Conservation (phyloP, 2,888 invertebrate genomes). For the Gortyna flavago region DNA sequence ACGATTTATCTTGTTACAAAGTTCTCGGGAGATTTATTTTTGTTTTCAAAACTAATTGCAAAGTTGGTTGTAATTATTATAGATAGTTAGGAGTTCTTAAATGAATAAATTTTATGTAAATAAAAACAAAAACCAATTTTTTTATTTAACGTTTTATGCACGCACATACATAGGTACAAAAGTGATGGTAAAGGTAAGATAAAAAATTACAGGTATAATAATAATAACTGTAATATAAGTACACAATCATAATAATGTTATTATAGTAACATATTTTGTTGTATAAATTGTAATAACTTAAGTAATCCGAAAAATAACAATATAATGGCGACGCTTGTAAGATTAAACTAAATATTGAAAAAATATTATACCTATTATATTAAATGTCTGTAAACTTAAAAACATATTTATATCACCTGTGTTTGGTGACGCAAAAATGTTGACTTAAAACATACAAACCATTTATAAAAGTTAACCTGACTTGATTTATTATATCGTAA, state of each 20-base stretch:
- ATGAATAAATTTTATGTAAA: neutral
- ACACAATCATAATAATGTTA: too few species aligned
- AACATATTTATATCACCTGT: constrained; percentile 19
- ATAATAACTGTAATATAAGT: neutral
- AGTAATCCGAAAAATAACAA: neutral
- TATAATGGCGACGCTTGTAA: neutral
- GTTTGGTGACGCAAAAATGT: constrained; percentile 19
- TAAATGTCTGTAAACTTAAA: neutral
- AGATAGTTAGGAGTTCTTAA: too few species aligned
- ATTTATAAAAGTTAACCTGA: constrained; percentile 11
- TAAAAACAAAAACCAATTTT: neutral
- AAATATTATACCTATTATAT: too few species aligned
- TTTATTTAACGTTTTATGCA: too few species aligned
- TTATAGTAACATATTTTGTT: neutral
- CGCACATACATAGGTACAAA: too few species aligned
- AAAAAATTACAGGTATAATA: neutral
- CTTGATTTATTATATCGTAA: constrained; percentile 28
- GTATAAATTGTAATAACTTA: neutral
- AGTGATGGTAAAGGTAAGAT: too few species aligned
- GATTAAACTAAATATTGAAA: neutral
- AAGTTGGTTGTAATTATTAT: neutral
- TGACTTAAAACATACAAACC: constrained; percentile 25
- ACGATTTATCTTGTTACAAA: constrained; percentile 14
- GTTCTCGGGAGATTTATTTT: neutral
- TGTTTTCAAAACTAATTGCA: neutral